phyloP scores from a whole-genome alignment of 2,888 invertebrate genomes.

The Campaea margaritaria region DNA sequence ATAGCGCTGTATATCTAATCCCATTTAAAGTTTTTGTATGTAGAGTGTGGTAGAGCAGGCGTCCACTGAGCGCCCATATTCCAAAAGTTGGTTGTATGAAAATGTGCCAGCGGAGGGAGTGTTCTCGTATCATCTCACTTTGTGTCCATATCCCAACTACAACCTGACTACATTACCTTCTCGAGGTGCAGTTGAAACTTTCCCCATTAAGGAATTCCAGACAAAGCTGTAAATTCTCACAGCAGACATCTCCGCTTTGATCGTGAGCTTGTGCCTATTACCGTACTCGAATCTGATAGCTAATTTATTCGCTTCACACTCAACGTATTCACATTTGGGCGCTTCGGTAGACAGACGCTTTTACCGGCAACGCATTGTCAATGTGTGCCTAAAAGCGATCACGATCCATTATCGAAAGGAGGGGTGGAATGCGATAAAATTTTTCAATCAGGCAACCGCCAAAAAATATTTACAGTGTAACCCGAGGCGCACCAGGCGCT shows the following conservation, averaged over 20 bases:
- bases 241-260: conserved; percentile 21
- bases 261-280: conserved; percentile 14
- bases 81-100: conserved; percentile 58
- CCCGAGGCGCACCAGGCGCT: conserved; percentile 73
- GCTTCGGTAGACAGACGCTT: conserved; percentile 47
- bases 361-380: conserved; percentile 56
- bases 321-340: conserved; percentile 18
- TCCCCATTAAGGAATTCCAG: conserved; percentile 30
- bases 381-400: conserved; percentile 63
- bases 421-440: conserved; percentile 80
- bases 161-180: conserved; percentile 37
- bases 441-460: conserved; percentile 82
- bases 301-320: conserved; percentile 17
- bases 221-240: conserved; percentile 18
- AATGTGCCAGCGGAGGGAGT: conserved; percentile 53
- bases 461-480: conserved; percentile 84
- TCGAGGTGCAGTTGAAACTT: conserved; percentile 37
- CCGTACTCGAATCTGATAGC: conserved; percentile 11
- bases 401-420: conserved; percentile 75
- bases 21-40: conserved; percentile 60
- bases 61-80: conserved; percentile 52
- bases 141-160: conserved; percentile 36
- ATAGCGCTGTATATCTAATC: conserved; percentile 46
- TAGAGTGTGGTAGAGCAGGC: conserved; percentile 40
- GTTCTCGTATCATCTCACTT: conserved; percentile 48